Evolutionary conservation across 2,113 vertebrate species (phyloP), one percentile per base, ranked within the genome.

Genomic region (Hypocryptadius cinnamomeus): DNA sequence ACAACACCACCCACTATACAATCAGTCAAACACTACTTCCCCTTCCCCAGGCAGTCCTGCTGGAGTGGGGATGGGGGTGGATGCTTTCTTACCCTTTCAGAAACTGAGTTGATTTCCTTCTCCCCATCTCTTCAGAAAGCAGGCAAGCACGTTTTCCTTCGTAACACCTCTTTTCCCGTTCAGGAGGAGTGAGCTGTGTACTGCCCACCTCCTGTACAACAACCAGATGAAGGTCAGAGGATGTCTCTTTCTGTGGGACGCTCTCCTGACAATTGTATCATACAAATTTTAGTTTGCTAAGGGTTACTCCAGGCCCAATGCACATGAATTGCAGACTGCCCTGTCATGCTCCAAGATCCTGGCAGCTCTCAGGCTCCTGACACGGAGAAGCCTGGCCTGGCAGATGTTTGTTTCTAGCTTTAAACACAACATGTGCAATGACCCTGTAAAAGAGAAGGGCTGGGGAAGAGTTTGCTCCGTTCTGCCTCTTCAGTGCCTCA

Each of bases 51-150:
- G 60, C 6, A 1, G 30, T 77, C 54, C 51, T 74, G 21, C 39
- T 6, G 2, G 48, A 90, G 35, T 18, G 10, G 33, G 30, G 9
- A 50, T 1, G 3, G 30, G 19, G 24, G 8, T 25, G 0, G 1
- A 68, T 77, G 25, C 33, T 89, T 68, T 89, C 64, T 53, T 87
- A 68, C 22, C 7, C 28, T 69, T 91, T 76, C 45, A 91, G 66
- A 87, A 78, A 71, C 8, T 2, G 21, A 65, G 28, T 30, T 30
- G 0, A 33, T 59, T 81, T 84, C 76, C 57, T 76, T 74, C 60
- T 87, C 83, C 33, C 42, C 15, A 22, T 76, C 54, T 70, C 27
- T 63, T 66, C 63, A 47, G 31, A 79, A 61, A 73, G 71, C 42
- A 69, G 72, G 21, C 13, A 20, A 59, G 22, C 22, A 57, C 33